Evolutionary conservation across 2,797 vertebrate genomes (phyloP), one percentile per base, ranked within the genome.

Genomic region (Manis pentadactyla): DNA sequence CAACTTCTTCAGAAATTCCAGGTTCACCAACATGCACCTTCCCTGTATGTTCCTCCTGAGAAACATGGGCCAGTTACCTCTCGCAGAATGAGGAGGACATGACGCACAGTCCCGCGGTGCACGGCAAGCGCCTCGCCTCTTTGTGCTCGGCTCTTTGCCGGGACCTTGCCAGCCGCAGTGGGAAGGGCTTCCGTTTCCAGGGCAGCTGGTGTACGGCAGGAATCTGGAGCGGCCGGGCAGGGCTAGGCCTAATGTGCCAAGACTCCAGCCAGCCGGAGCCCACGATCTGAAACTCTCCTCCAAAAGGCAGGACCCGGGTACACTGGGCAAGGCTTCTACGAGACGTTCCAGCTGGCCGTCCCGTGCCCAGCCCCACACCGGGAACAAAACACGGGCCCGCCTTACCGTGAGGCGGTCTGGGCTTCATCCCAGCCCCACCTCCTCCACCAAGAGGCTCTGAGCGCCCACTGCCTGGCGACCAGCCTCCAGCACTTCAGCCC

Each of bases 251-350:
- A 6, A 27, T 3, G 18, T 34, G 4, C 8, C 42, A 4, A 13
- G 29, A 81, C 34, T 34, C 42, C 55, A 25, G n/a, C 51, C 34
- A 37, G 31, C 46, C 29, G 23, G 49, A 85, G 64, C 15, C 55
- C 66, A 34, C 0, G 18, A 75, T 7, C 51, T 8, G 17, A 78
- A 74, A 61, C 29, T 39, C 42, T 61, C 37, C 39, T 57, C 59
- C 77, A 34, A 77, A 93, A 82, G 51, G 31, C 69, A 39, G 1
- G 7, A 42, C 25, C 23, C 10, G 1, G 18, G 69, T 27, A 39
- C 21, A n/a, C 39, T 0, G 1, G 23, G 3, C 19, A 61, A 18
- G 5, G 51, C 17, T 13, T 34, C 71, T 57, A 31, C 1, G 0
- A 37, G 4, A 42, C 5, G 18, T 51, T 39, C 18, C 37, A 2